These are phyloP conservation scores for Melanogrammus aeglefinus DNA, from an alignment of 2,797 vertebrate species.

Conservation along the genomic window DNA sequence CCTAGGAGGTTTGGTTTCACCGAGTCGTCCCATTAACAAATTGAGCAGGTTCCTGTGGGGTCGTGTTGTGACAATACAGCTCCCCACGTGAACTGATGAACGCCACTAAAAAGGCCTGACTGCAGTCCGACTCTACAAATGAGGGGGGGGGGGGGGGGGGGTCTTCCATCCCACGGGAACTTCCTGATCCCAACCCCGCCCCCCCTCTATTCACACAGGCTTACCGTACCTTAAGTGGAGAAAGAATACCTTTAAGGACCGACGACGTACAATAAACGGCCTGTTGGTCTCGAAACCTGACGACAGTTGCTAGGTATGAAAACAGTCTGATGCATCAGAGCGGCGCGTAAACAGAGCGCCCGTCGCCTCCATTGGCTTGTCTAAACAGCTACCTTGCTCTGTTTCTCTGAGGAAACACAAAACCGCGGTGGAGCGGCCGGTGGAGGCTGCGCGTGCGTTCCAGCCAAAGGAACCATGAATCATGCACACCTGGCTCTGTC, in stretches of 20 bases:
- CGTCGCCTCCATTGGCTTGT: conserved; percentile 44
- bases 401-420: conserved; percentile 39
- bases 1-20: conserved; percentile 31
- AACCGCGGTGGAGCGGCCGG: conserved; percentile 36
- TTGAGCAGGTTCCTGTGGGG: conserved; percentile 17
- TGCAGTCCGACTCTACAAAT: neutral
- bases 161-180: neutral
- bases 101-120: neutral
- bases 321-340: conserved; percentile 56
- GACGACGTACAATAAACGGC: conserved; percentile 14
- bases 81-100: conserved; percentile 24
- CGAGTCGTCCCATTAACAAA: conserved; percentile 37
- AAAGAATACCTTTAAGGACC: conserved; percentile 13
- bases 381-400: conserved; percentile 56
- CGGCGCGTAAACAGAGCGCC: conserved; percentile 51
- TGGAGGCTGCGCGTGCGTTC: conserved; percentile 19
- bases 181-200: neutral
- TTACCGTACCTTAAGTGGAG: conserved; percentile 29
- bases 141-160: too few relatives aligned
- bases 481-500: conserved; percentile 15
- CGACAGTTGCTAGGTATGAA: conserved; percentile 55
- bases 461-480: conserved; percentile 35
- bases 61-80: conserved; percentile 1
- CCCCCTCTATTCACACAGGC: neutral
- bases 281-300: conserved; percentile 44